Conservation (phyloP, 92 coral and sea anemone genomes). For the Parazoanthus swiftii region DNA sequence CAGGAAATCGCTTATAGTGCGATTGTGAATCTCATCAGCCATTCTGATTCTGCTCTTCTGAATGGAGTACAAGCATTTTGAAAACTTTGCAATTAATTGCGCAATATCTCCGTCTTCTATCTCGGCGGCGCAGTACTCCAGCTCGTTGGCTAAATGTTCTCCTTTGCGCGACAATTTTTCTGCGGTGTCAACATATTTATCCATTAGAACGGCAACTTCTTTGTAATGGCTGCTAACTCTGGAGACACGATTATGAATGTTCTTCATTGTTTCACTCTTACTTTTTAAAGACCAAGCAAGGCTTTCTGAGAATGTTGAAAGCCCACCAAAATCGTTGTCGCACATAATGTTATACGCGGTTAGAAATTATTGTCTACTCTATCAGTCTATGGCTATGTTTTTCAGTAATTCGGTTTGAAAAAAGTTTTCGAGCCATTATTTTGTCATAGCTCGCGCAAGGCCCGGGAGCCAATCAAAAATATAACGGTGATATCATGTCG, state of each 20-base stretch:
- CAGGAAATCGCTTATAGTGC: conserved; percentile 56
- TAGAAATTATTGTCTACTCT: neutral
- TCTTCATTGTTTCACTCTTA: conserved; percentile 32
- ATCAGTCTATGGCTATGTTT: neutral
- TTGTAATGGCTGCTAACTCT: conserved; percentile 57
- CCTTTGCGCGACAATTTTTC: conserved; percentile 65
- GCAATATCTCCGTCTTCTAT: conserved; percentile 45
- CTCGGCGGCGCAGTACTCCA: conserved; percentile 48
- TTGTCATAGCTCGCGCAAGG: conserved; percentile 28
- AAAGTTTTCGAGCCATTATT: neutral
- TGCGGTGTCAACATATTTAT: conserved; percentile 57
- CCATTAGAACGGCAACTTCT: conserved; percentile 50
- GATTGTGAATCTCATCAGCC: conserved; percentile 44
- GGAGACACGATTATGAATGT: conserved; percentile 1
- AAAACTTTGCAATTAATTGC: conserved; percentile 36
- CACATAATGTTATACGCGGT: neutral
- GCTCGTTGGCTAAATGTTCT: conserved; percentile 51
- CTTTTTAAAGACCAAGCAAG: conserved; percentile 38
- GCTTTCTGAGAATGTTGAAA: conserved; percentile 19
- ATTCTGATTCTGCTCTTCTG: conserved; percentile 43
- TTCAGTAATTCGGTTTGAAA: neutral
- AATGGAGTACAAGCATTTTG: conserved; percentile 47
- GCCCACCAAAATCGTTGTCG: conserved; percentile 31
- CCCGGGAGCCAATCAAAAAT: neutral
- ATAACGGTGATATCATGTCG: neutral